A percentile compares a stretch with the other conserved stretches of the same genome.
These are phyloP conservation scores for Rhagonycha fulva DNA, from an alignment of 2,888 invertebrate genomes.

Conservation along the genomic window DNA sequence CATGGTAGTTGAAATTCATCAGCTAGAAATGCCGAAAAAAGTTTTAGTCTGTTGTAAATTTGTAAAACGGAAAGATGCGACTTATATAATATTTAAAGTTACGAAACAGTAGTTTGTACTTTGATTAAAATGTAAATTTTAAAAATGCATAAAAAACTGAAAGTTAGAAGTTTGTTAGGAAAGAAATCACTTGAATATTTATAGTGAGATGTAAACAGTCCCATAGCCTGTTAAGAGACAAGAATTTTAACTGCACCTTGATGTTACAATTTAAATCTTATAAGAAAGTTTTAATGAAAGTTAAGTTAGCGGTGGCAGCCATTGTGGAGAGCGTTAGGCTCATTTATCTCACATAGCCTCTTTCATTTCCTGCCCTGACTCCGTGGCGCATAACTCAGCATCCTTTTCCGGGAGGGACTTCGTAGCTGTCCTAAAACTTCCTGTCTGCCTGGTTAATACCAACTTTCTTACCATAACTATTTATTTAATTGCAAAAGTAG, in stretches of 20 bases:
- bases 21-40: not conserved
- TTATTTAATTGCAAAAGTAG: slow-evolving; percentile 2
- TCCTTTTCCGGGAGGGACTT: slow-evolving; percentile 42
- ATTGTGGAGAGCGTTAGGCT: slow-evolving; percentile 42
- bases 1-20: not conserved
- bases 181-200: not conserved
- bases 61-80: not conserved
- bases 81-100: not conserved
- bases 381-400: slow-evolving; percentile 45
- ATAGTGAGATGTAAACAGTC: slow-evolving; percentile 11
- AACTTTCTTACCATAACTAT: slow-evolving; percentile 24
- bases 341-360: slow-evolving; percentile 48
- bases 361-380: slow-evolving; percentile 48
- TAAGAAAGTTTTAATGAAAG: slow-evolving; percentile 48
- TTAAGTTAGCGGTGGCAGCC: slow-evolving; percentile 43
- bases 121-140: not conserved
- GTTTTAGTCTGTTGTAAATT: not conserved
- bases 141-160: not conserved
- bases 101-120: not conserved
- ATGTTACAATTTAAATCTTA: slow-evolving; percentile 44
- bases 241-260: slow-evolving; percentile 26
- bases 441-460: slow-evolving; percentile 36
- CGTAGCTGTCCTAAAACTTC: slow-evolving; percentile 35
- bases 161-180: not conserved
- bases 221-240: slow-evolving; percentile 14